These are phyloP conservation scores for Lepus townsendii DNA, from an alignment of 2,797 vertebrate species.

Conservation along the genomic window DNA sequence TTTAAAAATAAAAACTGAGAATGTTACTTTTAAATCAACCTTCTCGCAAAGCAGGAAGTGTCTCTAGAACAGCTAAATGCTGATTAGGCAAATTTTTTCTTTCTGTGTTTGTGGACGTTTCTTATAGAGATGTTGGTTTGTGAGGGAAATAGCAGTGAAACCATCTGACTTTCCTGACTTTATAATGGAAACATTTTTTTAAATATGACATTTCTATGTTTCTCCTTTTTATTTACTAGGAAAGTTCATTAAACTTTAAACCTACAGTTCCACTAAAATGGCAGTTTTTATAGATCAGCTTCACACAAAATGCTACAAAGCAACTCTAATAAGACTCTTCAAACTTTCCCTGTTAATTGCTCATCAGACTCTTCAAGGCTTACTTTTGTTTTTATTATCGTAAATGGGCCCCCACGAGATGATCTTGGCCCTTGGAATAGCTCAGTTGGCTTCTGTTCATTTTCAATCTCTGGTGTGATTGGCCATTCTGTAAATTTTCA, in stretches of 20 bases:
- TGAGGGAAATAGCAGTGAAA: neutral
- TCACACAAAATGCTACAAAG: neutral
- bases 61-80: conserved; percentile 54
- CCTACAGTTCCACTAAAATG: neutral
- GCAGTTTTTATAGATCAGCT: neutral
- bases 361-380: neutral
- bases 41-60: conserved; percentile 10
- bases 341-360: neutral
- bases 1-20: conserved; percentile 74
- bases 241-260: conserved; percentile 55
- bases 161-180: neutral
- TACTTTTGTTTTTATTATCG: conserved; percentile 1
- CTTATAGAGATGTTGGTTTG: neutral
- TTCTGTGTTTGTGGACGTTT: conserved; percentile 31
- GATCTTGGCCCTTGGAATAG: neutral
- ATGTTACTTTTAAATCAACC: conserved; percentile 62
- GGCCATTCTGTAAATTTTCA: neutral
- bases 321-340: neutral
- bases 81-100: conserved; percentile 58
- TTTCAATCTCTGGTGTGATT: neutral
- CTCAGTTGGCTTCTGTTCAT: neutral
- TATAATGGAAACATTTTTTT: neutral
- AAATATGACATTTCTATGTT: neutral
- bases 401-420: neutral
- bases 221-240: conserved; percentile 21